These are phyloP conservation scores for Chelon labrosus DNA, from an alignment of 2,797 vertebrate species.

Conservation along the genomic window DNA sequence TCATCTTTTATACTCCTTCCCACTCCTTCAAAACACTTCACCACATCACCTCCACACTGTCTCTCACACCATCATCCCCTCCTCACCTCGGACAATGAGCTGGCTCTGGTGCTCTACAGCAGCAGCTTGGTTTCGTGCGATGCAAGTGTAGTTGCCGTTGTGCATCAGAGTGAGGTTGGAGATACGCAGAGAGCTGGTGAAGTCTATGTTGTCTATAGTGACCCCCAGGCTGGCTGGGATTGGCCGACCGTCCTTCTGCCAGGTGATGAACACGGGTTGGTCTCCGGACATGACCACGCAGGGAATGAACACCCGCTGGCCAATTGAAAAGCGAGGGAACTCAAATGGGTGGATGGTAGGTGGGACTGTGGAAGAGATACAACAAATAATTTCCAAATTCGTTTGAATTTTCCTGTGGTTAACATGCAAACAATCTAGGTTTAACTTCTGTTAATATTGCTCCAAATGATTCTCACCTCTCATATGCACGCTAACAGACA, in stretches of 20 bases:
- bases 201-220: constrained; percentile 98
- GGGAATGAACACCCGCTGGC: constrained; percentile 97
- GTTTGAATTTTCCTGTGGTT: not conserved
- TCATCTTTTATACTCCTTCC: not conserved
- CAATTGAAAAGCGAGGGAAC: constrained; percentile 96
- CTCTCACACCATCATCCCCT: not conserved
- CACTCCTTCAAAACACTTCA: not conserved
- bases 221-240: constrained; percentile 96
- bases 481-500: constrained; percentile 7
- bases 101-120: constrained; percentile 97
- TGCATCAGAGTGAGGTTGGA: constrained; percentile 97
- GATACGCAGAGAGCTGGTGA: constrained; percentile 96
- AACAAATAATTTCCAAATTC: not conserved
- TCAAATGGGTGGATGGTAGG: constrained; percentile 98
- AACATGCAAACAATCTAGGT: not conserved
- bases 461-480: constrained; percentile 13
- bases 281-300: constrained; percentile 98
- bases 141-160: constrained; percentile 98
- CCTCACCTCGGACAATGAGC: constrained; percentile 95
- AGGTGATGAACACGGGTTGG: constrained; percentile 97
- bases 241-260: constrained; percentile 96
- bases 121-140: constrained; percentile 94
- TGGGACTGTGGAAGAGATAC: constrained; percentile 86
- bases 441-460: constrained; percentile 5
- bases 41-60: not conserved